Evolutionary conservation across 2,888 invertebrate species (phyloP).

Genomic region (Syrista parreyssii): DNA sequence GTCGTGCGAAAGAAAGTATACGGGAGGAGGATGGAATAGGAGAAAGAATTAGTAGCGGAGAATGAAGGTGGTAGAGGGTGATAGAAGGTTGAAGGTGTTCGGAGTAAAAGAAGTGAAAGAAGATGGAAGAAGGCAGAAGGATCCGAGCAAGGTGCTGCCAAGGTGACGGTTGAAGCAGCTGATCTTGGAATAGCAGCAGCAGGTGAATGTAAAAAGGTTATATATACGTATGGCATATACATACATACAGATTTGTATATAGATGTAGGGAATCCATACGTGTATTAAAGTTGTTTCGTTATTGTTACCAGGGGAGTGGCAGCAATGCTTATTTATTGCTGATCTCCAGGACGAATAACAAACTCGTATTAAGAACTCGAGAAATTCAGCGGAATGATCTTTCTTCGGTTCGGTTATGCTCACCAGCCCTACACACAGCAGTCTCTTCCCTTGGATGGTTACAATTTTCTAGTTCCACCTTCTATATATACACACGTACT

Average conservation of each 20-base stretch:
- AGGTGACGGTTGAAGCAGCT: slow-evolving; percentile 64
- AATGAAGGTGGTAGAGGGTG: slow-evolving; percentile 21
- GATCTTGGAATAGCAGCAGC: slow-evolving; percentile 64
- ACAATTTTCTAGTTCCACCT: background rate
- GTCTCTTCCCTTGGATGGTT: background rate
- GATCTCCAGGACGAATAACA: background rate
- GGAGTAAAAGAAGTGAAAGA: slow-evolving; percentile 32
- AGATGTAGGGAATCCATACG: slow-evolving; percentile 49
- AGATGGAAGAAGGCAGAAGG: slow-evolving; percentile 48
- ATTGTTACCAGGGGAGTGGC: slow-evolving; percentile 59
- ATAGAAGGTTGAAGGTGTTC: slow-evolving; percentile 20
- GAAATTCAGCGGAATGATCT: background rate
- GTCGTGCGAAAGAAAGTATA: background rate
- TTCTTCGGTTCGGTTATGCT: background rate
- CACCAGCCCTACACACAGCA: background rate
- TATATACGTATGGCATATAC: background rate
- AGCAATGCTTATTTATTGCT: slow-evolving; percentile 40
- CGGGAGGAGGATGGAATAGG: background rate
- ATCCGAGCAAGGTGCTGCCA: slow-evolving; percentile 59
- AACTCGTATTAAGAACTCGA: background rate
- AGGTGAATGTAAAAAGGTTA: slow-evolving; percentile 56
- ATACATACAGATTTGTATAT: slow-evolving; percentile 5
- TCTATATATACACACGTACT: background rate
- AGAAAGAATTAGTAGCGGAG: slow-evolving; percentile 20
- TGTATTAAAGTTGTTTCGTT: slow-evolving; percentile 62